Conservation (phyloP, 30 jellyfish, hydroid and myxozoan genomes). For the Aurelia aurita region DNA sequence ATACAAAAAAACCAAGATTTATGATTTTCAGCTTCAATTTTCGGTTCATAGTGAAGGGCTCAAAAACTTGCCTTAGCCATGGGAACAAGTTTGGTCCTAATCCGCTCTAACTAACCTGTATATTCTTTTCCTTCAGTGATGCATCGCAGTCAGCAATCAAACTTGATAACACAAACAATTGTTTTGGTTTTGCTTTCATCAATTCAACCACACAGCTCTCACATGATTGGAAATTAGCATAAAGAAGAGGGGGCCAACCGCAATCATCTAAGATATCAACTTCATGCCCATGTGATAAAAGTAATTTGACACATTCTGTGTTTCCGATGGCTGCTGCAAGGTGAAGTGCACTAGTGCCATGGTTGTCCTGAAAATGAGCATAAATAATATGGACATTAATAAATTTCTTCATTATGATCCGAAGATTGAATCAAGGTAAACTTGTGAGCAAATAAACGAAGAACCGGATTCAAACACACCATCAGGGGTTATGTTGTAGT, state of each 20-base stretch:
- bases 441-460: too few relatives aligned
- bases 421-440: too few relatives aligned
- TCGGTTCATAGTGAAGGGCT: too few relatives aligned
- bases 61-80: too few relatives aligned
- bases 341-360: constrained; percentile 84
- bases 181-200: constrained; percentile 81
- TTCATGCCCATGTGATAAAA: constrained; percentile 74
- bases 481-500: too few relatives aligned
- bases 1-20: too few relatives aligned
- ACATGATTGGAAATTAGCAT: constrained; percentile 83
- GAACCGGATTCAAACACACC: too few relatives aligned
- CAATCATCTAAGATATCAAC: constrained; percentile 78
- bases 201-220: constrained; percentile 79
- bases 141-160: constrained; percentile 55
- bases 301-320: constrained; percentile 65
- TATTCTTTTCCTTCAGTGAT: constrained; percentile 65
- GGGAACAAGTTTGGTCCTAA: too few relatives aligned
- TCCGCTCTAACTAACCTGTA: constrained; percentile 18
- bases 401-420: too few relatives aligned
- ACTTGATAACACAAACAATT: constrained; percentile 67
- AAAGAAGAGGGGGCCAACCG: constrained; percentile 96
- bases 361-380: constrained; percentile 66
- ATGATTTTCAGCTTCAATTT: too few relatives aligned
- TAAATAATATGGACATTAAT: too few relatives aligned
- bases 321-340: constrained; percentile 89